Percentiles rank a stretch among this genome's conserved stretches.
Conservation (phyloP, 2,888 invertebrate genomes). For the Morpho helenor region DNA sequence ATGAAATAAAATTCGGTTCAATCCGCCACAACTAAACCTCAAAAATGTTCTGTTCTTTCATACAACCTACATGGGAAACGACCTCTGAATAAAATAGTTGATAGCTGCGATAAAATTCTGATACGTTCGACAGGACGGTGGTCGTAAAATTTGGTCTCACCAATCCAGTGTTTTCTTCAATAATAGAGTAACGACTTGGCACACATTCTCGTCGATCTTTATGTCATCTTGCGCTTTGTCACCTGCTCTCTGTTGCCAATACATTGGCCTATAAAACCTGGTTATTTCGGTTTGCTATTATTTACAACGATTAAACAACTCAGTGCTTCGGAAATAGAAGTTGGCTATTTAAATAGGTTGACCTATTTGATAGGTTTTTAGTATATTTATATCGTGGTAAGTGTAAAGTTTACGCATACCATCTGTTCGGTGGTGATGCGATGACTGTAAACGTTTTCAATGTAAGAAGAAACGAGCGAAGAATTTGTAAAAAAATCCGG, state of each 20-base stretch:
- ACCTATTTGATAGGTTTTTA: no score
- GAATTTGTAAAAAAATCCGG: no score
- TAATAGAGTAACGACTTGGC: conserved; percentile 29
- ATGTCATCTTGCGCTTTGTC: conserved; percentile 16
- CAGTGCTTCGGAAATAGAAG: background rate
- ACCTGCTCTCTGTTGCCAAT: conserved; percentile 22
- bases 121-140: conserved; percentile 4
- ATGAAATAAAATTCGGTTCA: no score
- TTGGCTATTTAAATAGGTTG: background rate
- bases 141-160: conserved; percentile 23
- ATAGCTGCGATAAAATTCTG: conserved; percentile 12
- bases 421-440: no score
- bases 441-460: no score
- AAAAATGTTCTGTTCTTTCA: background rate
- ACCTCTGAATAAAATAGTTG: conserved; percentile 11
- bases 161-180: conserved; percentile 18
- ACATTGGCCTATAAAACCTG: conserved; percentile 16
- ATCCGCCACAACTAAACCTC: no score
- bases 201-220: conserved; percentile 15
- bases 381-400: no score
- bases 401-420: no score
- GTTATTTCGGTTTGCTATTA: conserved; percentile 13
- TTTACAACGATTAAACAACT: background rate
- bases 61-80: background rate
- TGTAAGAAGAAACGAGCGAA: no score